Evolutionary conservation across 2,888 invertebrate species (phyloP).

Genomic region (Dugesia japonica): DNA sequence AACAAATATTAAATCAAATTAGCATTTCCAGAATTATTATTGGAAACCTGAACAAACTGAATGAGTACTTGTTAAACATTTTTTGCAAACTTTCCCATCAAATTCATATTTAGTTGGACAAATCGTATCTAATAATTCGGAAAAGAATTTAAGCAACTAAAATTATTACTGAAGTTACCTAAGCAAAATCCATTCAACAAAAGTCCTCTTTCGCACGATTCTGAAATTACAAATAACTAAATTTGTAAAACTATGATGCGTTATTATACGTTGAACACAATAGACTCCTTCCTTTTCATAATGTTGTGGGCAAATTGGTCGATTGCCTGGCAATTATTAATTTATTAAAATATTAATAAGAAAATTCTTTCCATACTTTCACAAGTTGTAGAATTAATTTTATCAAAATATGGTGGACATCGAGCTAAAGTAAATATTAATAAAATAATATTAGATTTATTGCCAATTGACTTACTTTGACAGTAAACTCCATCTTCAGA

Average conservation of each 20-base stretch:
- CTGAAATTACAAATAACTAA: not conserved
- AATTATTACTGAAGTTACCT: not conserved
- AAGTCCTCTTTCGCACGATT: not conserved
- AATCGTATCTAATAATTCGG: not conserved
- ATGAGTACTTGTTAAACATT: not conserved
- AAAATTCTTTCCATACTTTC: not conserved
- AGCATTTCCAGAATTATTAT: not conserved
- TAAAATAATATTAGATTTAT: not conserved
- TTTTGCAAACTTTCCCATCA: conserved; percentile 4
- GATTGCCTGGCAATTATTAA: not conserved
- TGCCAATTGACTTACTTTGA: not conserved
- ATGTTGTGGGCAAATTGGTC: not conserved
- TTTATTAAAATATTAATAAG: not conserved
- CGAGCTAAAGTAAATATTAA: too few species aligned
- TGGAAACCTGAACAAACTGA: not conserved
- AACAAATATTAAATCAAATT: too few species aligned
- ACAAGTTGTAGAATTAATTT: not conserved
- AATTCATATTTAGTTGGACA: not conserved
- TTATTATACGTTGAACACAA: not conserved
- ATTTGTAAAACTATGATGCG: not conserved
- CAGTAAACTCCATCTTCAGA: not conserved
- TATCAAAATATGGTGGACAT: not conserved
- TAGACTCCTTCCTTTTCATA: conserved; percentile 1
- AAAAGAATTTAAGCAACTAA: not conserved
- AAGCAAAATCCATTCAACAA: not conserved